phyloP scores from a whole-genome alignment of 1,140 invertebrate species.

The Oedothorax gibbosus region DNA sequence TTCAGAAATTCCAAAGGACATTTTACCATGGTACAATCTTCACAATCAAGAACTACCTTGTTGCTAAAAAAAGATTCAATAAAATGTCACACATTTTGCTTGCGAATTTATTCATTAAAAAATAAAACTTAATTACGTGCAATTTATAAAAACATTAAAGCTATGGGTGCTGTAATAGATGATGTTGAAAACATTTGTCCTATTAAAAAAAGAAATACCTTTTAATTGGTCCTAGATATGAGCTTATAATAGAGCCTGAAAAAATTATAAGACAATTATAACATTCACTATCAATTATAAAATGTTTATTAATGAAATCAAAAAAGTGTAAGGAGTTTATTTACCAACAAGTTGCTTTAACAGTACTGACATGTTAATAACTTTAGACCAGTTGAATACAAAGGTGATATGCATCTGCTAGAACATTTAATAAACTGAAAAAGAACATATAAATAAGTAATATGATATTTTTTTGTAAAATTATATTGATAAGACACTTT shows the following conservation, averaged over 20 bases:
- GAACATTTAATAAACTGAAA: too few species aligned
- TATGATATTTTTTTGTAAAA: too few species aligned
- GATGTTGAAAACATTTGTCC: too few species aligned
- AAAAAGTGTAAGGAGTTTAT: not conserved
- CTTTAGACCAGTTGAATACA: too few species aligned
- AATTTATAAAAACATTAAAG: not conserved
- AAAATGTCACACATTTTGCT: not conserved
- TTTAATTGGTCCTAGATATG: slow-evolving; percentile 29
- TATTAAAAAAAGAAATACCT: not conserved
- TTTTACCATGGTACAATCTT: slow-evolving; percentile 11
- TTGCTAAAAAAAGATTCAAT: slow-evolving; percentile 2
- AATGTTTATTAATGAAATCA: not conserved
- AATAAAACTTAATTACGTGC: not conserved
- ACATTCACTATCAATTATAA: not conserved
- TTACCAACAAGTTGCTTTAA: too few species aligned
- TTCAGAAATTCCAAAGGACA: slow-evolving; percentile 8
- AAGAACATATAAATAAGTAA: too few species aligned
- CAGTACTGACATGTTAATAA: too few species aligned
- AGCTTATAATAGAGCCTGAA: slow-evolving; percentile 26
- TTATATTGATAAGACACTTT: too few species aligned
- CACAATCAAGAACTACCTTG: slow-evolving; percentile 15
- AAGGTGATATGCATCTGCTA: too few species aligned
- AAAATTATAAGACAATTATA: not conserved
- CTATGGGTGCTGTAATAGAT: too few species aligned
- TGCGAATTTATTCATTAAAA: not conserved